These are phyloP conservation scores for Anadara kagoshimensis DNA, from an alignment of 1,140 invertebrate species.

Conservation along the genomic window DNA sequence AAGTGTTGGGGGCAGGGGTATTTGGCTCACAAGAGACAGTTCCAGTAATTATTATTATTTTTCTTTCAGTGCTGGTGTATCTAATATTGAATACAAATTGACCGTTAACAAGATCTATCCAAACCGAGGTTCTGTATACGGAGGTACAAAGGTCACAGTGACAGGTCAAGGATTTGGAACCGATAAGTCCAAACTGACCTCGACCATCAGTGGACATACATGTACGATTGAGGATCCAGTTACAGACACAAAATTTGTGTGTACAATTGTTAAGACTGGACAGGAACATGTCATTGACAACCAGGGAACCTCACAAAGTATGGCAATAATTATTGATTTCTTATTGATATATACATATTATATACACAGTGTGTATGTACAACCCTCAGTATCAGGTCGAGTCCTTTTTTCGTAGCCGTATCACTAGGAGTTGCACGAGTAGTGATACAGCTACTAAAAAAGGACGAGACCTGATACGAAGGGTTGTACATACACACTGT, in stretches of 20 bases:
- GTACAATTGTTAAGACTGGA: conserved; percentile 50
- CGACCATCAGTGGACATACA: conserved; percentile 37
- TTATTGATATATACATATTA: no score
- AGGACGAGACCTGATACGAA: no score
- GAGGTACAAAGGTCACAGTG: conserved; percentile 63
- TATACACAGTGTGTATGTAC: no score
- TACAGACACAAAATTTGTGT: conserved; percentile 50
- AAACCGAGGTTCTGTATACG: conserved; percentile 59
- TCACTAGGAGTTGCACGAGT: no score
- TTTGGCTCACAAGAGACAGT: no score
- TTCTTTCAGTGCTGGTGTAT: conserved; percentile 9
- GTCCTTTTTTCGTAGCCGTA: no score
- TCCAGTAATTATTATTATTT: no score
- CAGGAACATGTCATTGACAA: conserved; percentile 50
- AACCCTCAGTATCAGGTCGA: no score
- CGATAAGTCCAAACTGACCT: conserved; percentile 47
- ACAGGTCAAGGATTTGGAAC: conserved; percentile 59
- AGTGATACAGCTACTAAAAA: no score
- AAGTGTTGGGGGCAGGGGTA: no score
- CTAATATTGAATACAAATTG: conserved; percentile 37
- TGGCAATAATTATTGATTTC: conserved; percentile 1
- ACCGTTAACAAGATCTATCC: conserved; percentile 57
- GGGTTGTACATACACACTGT: no score
- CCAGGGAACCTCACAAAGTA: conserved; percentile 48
- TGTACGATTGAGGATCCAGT: conserved; percentile 49